These are phyloP conservation scores for Dipus sagitta DNA, from an alignment of 2,797 vertebrate species.

Conservation along the genomic window DNA sequence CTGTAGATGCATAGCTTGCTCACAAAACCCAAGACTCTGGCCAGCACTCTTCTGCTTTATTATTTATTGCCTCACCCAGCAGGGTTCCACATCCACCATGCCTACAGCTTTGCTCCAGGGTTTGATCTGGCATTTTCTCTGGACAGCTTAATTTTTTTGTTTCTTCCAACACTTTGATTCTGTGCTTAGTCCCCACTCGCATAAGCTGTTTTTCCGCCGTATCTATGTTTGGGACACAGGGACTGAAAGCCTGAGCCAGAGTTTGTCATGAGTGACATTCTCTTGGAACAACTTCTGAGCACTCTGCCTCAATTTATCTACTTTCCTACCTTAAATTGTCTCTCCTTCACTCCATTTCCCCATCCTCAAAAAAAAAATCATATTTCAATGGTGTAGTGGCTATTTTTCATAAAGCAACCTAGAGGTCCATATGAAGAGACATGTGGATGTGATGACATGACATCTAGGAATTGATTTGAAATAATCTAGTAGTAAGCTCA, in stretches of 20 bases:
- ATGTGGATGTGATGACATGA: not conserved
- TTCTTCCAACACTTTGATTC: not conserved
- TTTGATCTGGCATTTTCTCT: conserved; percentile 14
- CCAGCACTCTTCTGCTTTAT: not conserved
- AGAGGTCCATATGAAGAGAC: not conserved
- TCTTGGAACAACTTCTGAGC: not conserved
- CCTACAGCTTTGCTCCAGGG: not conserved
- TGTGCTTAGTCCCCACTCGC: not conserved
- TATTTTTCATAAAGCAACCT: not conserved
- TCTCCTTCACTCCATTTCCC: not conserved
- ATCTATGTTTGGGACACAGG: not conserved
- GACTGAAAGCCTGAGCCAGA: not conserved
- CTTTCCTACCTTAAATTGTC: not conserved
- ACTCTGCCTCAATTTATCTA: not conserved
- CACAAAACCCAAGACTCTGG: not conserved
- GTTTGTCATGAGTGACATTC: not conserved
- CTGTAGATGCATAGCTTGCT: not conserved
- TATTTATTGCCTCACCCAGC: not conserved
- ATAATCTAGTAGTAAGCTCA: not conserved
- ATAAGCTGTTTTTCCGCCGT: not conserved
- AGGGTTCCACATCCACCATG: not conserved
- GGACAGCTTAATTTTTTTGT: not conserved
- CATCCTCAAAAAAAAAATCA: not conserved
- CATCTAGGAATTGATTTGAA: not conserved
- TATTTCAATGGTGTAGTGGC: not conserved